Evolutionary conservation across 2,797 vertebrate genomes (phyloP).

Genomic region (Arrhamphus sclerolepis): DNA sequence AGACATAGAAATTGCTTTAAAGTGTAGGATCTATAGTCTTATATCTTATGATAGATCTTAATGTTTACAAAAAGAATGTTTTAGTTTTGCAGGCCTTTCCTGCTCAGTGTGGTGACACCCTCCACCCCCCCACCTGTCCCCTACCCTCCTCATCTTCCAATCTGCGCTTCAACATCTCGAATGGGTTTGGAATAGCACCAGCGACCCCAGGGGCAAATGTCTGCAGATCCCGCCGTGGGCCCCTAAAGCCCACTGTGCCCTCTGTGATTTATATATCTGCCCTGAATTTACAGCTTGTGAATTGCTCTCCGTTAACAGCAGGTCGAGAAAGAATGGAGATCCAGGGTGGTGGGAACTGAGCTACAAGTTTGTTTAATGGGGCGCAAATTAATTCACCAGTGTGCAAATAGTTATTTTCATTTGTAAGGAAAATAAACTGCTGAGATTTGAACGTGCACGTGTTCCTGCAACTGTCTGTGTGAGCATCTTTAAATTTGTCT

Average conservation of each 20-base stretch:
- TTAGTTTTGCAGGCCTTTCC: neutral
- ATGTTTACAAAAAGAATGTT: too few relatives aligned
- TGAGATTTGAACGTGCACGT: neutral
- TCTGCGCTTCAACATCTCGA: conserved; percentile 29
- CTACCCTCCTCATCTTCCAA: conserved; percentile 19
- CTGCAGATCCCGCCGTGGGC: conserved; percentile 63
- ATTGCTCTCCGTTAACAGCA: conserved; percentile 74
- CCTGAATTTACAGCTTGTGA: conserved; percentile 80
- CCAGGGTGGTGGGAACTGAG: conserved; percentile 6
- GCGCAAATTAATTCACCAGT: conserved; percentile 6
- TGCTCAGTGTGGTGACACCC: neutral
- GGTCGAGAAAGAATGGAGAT: conserved; percentile 32
- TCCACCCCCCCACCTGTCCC: neutral
- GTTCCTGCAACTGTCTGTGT: neutral
- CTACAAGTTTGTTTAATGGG: neutral
- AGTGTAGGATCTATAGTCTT: too few relatives aligned
- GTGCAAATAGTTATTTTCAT: neutral
- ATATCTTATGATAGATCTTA: too few relatives aligned
- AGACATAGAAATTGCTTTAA: too few relatives aligned
- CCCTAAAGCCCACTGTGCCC: conserved; percentile 41
- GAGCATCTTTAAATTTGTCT: neutral
- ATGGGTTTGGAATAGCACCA: conserved; percentile 72
- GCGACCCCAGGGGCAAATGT: conserved; percentile 71
- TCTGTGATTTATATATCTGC: conserved; percentile 78
- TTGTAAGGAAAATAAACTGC: neutral